These are phyloP conservation scores for Meteorus colon DNA, from an alignment of 2,888 invertebrate species.

Conservation along the genomic window DNA sequence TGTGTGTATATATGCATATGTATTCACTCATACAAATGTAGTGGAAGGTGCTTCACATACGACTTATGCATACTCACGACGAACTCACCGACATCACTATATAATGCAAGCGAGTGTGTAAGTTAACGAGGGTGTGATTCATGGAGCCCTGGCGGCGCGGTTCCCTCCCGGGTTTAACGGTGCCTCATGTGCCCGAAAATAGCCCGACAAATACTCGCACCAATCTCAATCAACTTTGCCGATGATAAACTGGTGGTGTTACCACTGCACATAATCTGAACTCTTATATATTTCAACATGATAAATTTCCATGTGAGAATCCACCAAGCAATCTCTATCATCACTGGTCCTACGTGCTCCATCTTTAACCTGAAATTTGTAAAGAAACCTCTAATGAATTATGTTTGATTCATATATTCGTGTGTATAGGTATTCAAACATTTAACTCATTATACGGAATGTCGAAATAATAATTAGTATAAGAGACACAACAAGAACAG, in stretches of 20 bases:
- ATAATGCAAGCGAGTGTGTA: conserved; percentile 53
- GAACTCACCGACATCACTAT: conserved; percentile 5
- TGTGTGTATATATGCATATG: background rate
- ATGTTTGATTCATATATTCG: background rate
- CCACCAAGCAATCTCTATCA: conserved; percentile 12
- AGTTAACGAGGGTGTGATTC: conserved; percentile 72
- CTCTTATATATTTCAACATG: background rate
- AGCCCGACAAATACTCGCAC: conserved; percentile 38
- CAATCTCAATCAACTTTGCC: conserved; percentile 33
- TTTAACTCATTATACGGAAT: conserved; percentile 64
- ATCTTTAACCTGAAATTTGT: background rate
- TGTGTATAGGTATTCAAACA: background rate
- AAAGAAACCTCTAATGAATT: background rate
- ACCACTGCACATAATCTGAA: conserved; percentile 14
- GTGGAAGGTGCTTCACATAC: conserved; percentile 12
- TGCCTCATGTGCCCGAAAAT: conserved; percentile 59
- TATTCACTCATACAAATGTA: background rate
- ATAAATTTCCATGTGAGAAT: conserved; percentile 16
- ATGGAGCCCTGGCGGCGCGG: conserved; percentile 65
- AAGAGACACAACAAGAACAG: conserved; percentile 40
- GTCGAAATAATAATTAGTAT: conserved; percentile 67
- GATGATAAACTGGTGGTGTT: conserved; percentile 34
- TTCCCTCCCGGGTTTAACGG: conserved; percentile 62
- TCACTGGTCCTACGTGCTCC: conserved; percentile 8
- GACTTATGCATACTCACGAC: conserved; percentile 6